Evolutionary conservation across 2,888 invertebrate genomes (phyloP).

Genomic region (Limnephilus lunatus): DNA sequence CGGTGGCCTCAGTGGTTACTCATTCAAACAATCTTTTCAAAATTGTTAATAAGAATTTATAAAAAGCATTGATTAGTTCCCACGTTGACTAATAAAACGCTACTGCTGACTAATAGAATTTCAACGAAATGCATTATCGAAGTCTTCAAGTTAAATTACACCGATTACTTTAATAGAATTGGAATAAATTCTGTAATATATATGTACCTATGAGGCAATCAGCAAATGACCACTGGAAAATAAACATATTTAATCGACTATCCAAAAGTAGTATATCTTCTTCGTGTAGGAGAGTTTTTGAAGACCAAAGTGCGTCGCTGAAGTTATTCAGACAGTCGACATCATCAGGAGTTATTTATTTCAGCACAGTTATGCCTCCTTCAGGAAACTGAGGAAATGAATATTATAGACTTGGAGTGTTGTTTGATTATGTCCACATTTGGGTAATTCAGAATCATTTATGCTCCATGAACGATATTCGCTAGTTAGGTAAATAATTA

Average conservation of each 20-base stretch:
- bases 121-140: background rate
- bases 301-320: too few relatives aligned
- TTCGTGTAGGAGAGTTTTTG: too few relatives aligned
- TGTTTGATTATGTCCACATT: too few relatives aligned
- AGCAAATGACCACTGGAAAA: background rate
- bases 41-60: background rate
- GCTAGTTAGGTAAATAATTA: background rate
- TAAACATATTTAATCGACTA: too few relatives aligned
- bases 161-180: background rate
- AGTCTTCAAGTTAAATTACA: background rate
- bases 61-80: background rate
- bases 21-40: background rate
- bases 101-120: background rate
- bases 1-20: background rate
- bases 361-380: too few relatives aligned
- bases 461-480: too few relatives aligned
- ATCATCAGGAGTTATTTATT: too few relatives aligned
- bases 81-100: background rate
- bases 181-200: background rate
- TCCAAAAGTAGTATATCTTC: too few relatives aligned
- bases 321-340: too few relatives aligned
- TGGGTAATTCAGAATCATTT: too few relatives aligned
- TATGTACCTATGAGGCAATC: background rate
- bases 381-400: too few relatives aligned
- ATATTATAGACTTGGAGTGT: too few relatives aligned